phyloP scores from a whole-genome alignment of 1,140 invertebrate genomes.

The Tetraneura akinire region DNA sequence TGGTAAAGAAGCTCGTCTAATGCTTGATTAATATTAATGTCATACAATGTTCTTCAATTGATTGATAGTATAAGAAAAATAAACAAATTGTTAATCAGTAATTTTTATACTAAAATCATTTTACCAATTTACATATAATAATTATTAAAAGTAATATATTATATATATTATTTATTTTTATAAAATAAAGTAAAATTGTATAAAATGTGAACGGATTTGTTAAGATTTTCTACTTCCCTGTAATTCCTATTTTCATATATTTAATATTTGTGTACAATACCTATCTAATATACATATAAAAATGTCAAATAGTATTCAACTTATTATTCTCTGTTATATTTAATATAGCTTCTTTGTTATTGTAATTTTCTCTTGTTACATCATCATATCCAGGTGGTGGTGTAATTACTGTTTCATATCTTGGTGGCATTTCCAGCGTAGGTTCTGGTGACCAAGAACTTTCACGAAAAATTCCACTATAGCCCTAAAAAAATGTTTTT shows the following conservation, averaged over 20 bases:
- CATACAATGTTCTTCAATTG: background rate
- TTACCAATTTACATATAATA: conserved; percentile 14
- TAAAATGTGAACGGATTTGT: background rate
- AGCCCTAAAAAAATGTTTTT: conserved; percentile 20
- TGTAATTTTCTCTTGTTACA: conserved; percentile 38
- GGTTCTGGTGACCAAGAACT: background rate
- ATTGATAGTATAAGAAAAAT: background rate
- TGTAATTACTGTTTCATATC: conserved; percentile 51
- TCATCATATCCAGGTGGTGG: conserved; percentile 50
- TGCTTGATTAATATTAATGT: conserved; percentile 60
- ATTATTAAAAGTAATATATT: conserved; percentile 10
- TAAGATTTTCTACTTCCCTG: conserved; percentile 32
- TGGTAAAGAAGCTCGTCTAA: conserved; percentile 64
- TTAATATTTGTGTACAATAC: background rate
- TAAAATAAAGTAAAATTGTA: conserved; percentile 32
- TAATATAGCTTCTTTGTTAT: conserved; percentile 39
- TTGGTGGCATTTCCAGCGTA: conserved; percentile 36
- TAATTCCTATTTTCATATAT: conserved; percentile 19
- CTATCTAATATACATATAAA: background rate
- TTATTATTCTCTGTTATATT: conserved; percentile 15
- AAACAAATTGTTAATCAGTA: conserved; percentile 2
- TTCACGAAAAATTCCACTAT: conserved; percentile 34
- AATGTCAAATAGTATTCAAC: conserved; percentile 40
- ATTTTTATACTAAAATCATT: conserved; percentile 3
- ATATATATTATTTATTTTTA: conserved; percentile 23